These are phyloP conservation scores for Patiria miniata DNA, from an alignment of 35 echinoderm and acorn worm genomes.

Conservation along the genomic window DNA sequence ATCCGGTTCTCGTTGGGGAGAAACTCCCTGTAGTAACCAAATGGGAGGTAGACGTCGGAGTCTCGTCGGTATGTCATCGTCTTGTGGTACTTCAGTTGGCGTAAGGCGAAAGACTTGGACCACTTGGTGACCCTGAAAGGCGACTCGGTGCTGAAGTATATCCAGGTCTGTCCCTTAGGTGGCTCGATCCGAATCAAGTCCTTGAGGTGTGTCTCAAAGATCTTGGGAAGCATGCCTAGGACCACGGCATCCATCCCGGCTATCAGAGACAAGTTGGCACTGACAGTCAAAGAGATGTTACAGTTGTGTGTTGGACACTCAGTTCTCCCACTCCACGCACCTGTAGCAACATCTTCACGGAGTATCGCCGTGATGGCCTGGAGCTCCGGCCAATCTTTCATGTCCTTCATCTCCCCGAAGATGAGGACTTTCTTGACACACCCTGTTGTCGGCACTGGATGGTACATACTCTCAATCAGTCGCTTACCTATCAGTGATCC, in stretches of 20 bases:
- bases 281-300: slow-evolving; percentile 42
- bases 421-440: slow-evolving; percentile 63
- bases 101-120: slow-evolving; percentile 39
- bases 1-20: neutral
- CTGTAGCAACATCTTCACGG: slow-evolving; percentile 26
- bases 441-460: neutral
- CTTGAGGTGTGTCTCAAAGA: slow-evolving; percentile 42
- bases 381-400: slow-evolving; percentile 69
- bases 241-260: slow-evolving; percentile 70
- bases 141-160: slow-evolving; percentile 82
- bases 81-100: slow-evolving; percentile 77
- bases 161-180: slow-evolving; percentile 63
- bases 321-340: neutral
- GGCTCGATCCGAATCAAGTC: slow-evolving; percentile 34
- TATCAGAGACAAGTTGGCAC: slow-evolving; percentile 42
- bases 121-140: slow-evolving; percentile 57
- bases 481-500: no score
- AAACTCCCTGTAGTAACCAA: slow-evolving; percentile 44
- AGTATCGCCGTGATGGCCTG: slow-evolving; percentile 29
- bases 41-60: slow-evolving; percentile 74
- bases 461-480: no score
- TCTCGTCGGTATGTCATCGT: slow-evolving; percentile 80
- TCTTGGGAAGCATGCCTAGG: slow-evolving; percentile 72
- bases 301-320: slow-evolving; percentile 34
- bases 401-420: slow-evolving; percentile 71